phyloP scores from a whole-genome alignment of 1,140 invertebrate species.

The Plutomurus gul region DNA sequence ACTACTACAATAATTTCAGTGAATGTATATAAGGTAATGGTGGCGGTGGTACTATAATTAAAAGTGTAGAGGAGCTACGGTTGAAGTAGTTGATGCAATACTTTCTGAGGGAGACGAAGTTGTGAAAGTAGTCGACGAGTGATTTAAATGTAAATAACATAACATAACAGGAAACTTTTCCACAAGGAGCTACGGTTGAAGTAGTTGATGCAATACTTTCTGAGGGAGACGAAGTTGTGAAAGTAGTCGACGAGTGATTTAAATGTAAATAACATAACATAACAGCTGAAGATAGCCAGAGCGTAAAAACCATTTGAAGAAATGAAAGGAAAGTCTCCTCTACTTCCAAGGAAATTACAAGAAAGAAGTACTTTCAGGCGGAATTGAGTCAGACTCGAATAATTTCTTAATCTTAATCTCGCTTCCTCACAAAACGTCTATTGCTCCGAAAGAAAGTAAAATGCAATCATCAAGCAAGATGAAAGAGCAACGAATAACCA shows the following conservation, averaged over 20 bases:
- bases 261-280: slow-evolving; percentile 10
- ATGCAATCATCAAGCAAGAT: neutral
- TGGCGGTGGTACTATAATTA: too few species aligned
- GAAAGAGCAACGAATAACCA: slow-evolving; percentile 16
- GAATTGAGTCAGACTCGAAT: slow-evolving; percentile 19
- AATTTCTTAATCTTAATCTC: slow-evolving; percentile 22
- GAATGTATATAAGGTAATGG: too few species aligned
- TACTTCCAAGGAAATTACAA: neutral
- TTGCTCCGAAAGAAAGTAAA: neutral
- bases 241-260: neutral
- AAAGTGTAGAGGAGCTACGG: too few species aligned
- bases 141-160: slow-evolving; percentile 17
- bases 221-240: neutral
- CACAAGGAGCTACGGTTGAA: too few species aligned
- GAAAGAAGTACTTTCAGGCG: slow-evolving; percentile 14
- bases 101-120: neutral
- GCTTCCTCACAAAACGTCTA: slow-evolving; percentile 1
- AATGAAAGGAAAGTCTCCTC: slow-evolving; percentile 11
- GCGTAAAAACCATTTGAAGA: neutral
- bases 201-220: too few species aligned
- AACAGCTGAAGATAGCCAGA: neutral
- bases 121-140: neutral
- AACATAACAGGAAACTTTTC: neutral
- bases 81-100: too few species aligned
- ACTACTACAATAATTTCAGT: too few species aligned